Percentiles rank a stretch among this genome's conserved stretches.
These are phyloP conservation scores for Myxocyprinus asiaticus DNA, from an alignment of 2,113 vertebrate genomes.

Conservation along the genomic window DNA sequence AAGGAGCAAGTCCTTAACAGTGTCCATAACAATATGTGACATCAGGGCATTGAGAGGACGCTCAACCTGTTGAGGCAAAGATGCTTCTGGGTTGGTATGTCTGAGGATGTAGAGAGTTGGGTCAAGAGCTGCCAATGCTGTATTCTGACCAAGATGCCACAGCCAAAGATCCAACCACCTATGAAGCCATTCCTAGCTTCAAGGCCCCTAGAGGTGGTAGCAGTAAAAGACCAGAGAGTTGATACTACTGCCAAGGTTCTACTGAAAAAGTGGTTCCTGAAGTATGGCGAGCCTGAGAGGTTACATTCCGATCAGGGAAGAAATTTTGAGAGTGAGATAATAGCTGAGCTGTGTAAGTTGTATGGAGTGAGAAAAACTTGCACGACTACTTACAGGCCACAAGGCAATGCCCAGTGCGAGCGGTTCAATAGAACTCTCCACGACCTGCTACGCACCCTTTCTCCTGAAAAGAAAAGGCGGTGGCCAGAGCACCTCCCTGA, in stretches of 20 bases:
- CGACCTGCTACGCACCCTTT: no score
- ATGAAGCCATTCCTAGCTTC: no score
- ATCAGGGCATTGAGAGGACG: background rate
- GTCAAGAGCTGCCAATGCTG: background rate
- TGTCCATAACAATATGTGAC: background rate
- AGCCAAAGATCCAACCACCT: no score
- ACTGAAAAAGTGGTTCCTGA: background rate
- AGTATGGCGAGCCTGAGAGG: no score
- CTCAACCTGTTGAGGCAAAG: background rate
- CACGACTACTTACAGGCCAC: background rate
- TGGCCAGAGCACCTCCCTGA: no score
- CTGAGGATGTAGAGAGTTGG: background rate
- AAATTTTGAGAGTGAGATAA: background rate
- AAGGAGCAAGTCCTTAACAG: background rate
- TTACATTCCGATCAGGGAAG: background rate
- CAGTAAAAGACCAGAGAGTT: background rate
- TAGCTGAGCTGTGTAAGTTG: background rate
- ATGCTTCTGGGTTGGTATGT: background rate
- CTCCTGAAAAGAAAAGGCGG: no score
- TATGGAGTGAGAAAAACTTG: constrained; percentile 11
- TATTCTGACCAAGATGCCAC: background rate
- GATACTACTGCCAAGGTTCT: no score
- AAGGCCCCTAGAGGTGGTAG: background rate
- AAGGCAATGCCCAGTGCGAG: no score
- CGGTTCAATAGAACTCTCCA: no score